These are phyloP conservation scores for Bathynomus jamesi DNA, from an alignment of 1,140 invertebrate species.

Conservation along the genomic window DNA sequence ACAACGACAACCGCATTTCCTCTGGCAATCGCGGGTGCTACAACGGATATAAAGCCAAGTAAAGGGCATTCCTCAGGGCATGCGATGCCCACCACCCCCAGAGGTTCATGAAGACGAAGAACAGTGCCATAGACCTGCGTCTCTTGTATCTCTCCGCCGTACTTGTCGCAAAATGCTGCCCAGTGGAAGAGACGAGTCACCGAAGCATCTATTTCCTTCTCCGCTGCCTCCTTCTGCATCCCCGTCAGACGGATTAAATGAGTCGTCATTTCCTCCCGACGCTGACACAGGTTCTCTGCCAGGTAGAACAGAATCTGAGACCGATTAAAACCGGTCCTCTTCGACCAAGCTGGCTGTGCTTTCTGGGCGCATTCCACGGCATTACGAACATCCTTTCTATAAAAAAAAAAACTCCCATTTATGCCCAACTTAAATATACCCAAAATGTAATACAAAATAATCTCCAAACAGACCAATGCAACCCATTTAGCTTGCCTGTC, in stretches of 20 bases:
- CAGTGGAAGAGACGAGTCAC: constrained; percentile 47
- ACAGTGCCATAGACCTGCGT: constrained; percentile 47
- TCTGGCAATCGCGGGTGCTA: constrained; percentile 45
- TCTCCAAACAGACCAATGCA: neutral
- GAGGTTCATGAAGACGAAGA: constrained; percentile 45
- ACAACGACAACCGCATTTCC: constrained; percentile 48
- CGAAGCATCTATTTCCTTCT: constrained; percentile 44
- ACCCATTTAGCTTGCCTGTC: neutral
- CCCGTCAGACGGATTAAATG: constrained; percentile 40
- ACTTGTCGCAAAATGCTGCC: constrained; percentile 48
- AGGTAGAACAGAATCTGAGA: constrained; percentile 49
- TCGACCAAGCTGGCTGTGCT: constrained; percentile 45
- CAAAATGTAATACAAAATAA: too few species aligned
- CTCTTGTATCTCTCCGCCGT: constrained; percentile 46
- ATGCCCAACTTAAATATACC: too few species aligned
- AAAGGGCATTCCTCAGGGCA: constrained; percentile 46
- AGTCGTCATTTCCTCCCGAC: constrained; percentile 42
- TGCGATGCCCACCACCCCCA: constrained; percentile 49
- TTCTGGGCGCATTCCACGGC: constrained; percentile 48
- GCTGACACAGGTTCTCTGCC: constrained; percentile 46
- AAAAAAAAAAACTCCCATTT: too few species aligned
- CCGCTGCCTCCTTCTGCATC: constrained; percentile 36
- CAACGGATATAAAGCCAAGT: constrained; percentile 46
- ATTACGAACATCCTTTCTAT: constrained; percentile 48
- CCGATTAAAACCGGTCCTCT: constrained; percentile 46